Conservation (phyloP, 2,113 vertebrate genomes). For the Petrocephalus zakoni region DNA sequence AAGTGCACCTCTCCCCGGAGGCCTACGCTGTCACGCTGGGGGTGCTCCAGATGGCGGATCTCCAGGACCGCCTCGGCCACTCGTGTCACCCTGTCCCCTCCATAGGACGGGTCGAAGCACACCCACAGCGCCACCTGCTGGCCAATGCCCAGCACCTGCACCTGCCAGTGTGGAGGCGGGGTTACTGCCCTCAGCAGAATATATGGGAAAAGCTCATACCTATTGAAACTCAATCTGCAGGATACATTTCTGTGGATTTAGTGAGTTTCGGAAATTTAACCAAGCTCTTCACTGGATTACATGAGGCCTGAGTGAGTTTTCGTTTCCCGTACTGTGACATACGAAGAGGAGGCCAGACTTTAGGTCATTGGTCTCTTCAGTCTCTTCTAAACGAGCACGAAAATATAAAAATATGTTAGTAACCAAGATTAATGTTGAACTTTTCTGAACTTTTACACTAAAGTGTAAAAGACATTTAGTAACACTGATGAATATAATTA, state of each 20-base stretch:
- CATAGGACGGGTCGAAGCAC: conserved; percentile 66
- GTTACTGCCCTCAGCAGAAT: neutral
- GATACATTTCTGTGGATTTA: neutral
- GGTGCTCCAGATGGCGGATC: conserved; percentile 66
- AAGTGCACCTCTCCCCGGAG: conserved; percentile 68
- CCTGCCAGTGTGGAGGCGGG: conserved; percentile 47
- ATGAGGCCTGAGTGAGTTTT: neutral
- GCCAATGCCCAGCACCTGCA: conserved; percentile 53
- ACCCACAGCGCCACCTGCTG: conserved; percentile 60
- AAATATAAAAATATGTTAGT: neutral
- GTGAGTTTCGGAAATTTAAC: neutral
- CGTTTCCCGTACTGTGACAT: neutral
- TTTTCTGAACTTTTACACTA: too few species aligned
- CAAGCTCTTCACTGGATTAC: neutral
- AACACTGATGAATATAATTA: neutral
- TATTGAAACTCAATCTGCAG: neutral
- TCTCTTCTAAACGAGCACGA: too few species aligned
- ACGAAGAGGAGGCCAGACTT: neutral
- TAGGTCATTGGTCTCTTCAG: too few species aligned
- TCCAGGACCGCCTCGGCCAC: conserved; percentile 59
- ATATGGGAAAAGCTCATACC: neutral
- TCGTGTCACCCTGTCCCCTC: conserved; percentile 46
- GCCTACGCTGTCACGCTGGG: conserved; percentile 56
- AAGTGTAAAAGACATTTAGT: neutral
- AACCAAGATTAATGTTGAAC: neutral